Percentiles rank a stretch among this genome's conserved stretches.
Conservation (phyloP, 1,140 invertebrate species). For the Ladona fulva region DNA sequence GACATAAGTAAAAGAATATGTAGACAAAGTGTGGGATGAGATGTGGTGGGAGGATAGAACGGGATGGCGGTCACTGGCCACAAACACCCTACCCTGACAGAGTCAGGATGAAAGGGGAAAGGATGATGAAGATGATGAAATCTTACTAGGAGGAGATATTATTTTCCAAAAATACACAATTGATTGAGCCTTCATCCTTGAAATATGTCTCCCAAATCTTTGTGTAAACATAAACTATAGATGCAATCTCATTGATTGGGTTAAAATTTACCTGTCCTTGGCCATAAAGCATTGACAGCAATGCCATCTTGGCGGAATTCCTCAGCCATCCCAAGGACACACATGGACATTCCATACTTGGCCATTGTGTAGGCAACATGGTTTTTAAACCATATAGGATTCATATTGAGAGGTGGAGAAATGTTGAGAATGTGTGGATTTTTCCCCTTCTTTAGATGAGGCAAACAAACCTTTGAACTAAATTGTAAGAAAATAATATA, state of each 20-base stretch:
- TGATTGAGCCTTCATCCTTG: too few species aligned
- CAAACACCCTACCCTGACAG: too few species aligned
- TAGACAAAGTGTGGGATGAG: too few species aligned
- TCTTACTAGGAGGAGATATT: too few species aligned
- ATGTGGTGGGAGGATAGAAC: too few species aligned
- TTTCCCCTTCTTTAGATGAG: conserved; percentile 75
- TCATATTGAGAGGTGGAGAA: conserved; percentile 88
- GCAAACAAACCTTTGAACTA: conserved; percentile 87
- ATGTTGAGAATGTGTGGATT: conserved; percentile 96
- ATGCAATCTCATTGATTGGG: neutral
- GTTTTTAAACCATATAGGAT: conserved; percentile 81
- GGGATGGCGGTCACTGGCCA: too few species aligned
- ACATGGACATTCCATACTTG: conserved; percentile 99
- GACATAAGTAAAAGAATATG: too few species aligned
- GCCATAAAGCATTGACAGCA: conserved; percentile 96
- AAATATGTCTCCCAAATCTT: too few species aligned
- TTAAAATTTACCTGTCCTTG: conserved; percentile 69
- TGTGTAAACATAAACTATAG: conserved; percentile 10
- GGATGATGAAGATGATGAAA: too few species aligned
- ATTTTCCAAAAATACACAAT: too few species aligned
- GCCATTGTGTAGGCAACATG: conserved; percentile 97
- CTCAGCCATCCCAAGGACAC: conserved; percentile 89
- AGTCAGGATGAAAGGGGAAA: too few species aligned
- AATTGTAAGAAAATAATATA: conserved; percentile 26
- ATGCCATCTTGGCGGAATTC: conserved; percentile 79